These are phyloP conservation scores for Euleptes europaea DNA, from an alignment of 2,113 vertebrate species.

Conservation along the genomic window DNA sequence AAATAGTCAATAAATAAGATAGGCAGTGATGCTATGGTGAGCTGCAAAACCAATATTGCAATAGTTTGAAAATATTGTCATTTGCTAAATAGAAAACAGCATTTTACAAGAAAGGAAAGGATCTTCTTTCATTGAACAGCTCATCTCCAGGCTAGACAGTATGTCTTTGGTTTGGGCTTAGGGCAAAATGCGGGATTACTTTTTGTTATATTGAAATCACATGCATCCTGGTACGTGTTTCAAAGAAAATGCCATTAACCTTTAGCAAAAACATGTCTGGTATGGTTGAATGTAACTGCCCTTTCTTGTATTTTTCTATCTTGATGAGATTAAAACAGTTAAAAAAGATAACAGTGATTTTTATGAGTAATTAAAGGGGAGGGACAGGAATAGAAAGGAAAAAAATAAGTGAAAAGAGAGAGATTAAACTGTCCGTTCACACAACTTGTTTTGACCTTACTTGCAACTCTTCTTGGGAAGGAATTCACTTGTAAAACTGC, in stretches of 20 bases:
- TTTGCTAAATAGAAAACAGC: constrained; percentile 54
- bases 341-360: not conserved
- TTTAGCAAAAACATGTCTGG: constrained; percentile 44
- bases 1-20: constrained; percentile 28
- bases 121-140: not conserved
- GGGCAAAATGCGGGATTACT: constrained; percentile 21
- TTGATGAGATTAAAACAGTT: constrained; percentile 32
- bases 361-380: not conserved
- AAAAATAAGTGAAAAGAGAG: not conserved
- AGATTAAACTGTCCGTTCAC: not conserved
- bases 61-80: constrained; percentile 48
- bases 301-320: constrained; percentile 51
- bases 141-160: not conserved
- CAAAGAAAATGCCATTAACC: not conserved
- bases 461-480: not conserved
- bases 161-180: not conserved
- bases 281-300: constrained; percentile 42
- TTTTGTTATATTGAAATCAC: constrained; percentile 38
- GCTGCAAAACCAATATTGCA: constrained; percentile 37
- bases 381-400: not conserved
- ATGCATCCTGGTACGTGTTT: constrained; percentile 26
- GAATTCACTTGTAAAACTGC: not conserved
- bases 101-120: constrained; percentile 22
- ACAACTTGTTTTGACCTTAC: not conserved
- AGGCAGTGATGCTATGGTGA: constrained; percentile 58